Conservation (phyloP, 2,888 invertebrate species). For the Eristalis arbustorum region DNA sequence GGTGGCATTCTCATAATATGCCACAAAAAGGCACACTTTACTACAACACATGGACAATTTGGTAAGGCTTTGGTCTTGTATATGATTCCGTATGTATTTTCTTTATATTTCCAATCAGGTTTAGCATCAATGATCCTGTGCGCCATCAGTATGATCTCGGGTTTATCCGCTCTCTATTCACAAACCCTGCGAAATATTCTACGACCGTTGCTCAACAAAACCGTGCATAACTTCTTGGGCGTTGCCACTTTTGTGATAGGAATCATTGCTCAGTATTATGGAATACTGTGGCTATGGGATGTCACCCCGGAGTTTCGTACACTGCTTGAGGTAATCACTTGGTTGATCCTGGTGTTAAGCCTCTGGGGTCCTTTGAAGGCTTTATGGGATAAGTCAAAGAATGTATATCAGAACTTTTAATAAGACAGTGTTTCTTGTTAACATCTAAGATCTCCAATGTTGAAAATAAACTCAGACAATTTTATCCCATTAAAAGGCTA, state of each 20-base stretch:
- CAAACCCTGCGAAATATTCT: slow-evolving; percentile 73
- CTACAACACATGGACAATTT: slow-evolving; percentile 75
- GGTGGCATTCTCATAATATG: slow-evolving; percentile 76
- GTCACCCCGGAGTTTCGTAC: neutral
- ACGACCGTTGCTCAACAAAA: slow-evolving; percentile 76
- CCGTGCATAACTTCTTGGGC: slow-evolving; percentile 77
- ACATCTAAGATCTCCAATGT: too few relatives aligned
- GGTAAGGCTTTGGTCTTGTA: slow-evolving; percentile 71
- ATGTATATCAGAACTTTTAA: slow-evolving; percentile 23
- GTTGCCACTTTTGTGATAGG: slow-evolving; percentile 76
- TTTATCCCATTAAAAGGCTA: too few relatives aligned
- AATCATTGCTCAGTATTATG: slow-evolving; percentile 76
- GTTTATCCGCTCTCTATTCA: slow-evolving; percentile 76
- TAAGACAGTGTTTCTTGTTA: neutral
- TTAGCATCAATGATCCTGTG: slow-evolving; percentile 77
- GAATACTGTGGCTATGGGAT: slow-evolving; percentile 43
- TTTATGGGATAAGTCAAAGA: slow-evolving; percentile 72
- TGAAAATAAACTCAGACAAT: too few relatives aligned
- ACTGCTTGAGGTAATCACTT: slow-evolving; percentile 72
- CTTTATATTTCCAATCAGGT: slow-evolving; percentile 70
- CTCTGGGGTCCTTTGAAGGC: slow-evolving; percentile 75
- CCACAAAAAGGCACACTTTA: slow-evolving; percentile 74
- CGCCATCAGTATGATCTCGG: slow-evolving; percentile 75
- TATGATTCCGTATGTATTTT: neutral
- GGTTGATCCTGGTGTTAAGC: slow-evolving; percentile 74